Evolutionary conservation across 2,797 vertebrate species (phyloP), one percentile per base, ranked within the genome.

Genomic region (Cryptoprocta ferox): DNA sequence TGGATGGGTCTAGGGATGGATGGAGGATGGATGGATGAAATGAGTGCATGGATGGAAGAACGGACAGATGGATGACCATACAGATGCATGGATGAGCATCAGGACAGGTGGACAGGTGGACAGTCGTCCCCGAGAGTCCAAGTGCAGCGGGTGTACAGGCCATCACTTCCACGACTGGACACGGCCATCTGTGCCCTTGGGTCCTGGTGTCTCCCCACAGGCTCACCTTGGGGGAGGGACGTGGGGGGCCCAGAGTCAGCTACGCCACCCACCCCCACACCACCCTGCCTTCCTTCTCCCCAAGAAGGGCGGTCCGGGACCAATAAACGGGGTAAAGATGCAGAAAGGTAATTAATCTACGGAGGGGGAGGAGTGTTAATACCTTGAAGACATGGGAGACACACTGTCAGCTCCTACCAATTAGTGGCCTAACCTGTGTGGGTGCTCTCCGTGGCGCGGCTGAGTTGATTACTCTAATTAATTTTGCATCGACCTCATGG

Each of bases 391-490:
- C 98, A 97, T 94, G n/a, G 94, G 98, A 98, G 98, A 98, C 97
- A 94, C 97, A 95, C 98, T 98, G 98, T 98, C 98, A 98, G 98
- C 98, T 98, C 98, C 98, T 97, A 98, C 98, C 98, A 98, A 98
- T 99, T 98, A 98, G 98, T 98, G 98, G 98, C 98, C 97, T 97
- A 98, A 97, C 98, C 98, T 88, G 97, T 94, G 97, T 98, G 98
- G 97, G 98, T 97, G 98, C 98, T 98, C 98, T 98, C 98, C 68
- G 39, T 88, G 97, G 97, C 98, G 97, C 95, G 96, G 98, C 98
- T 86, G 96, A 98, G 98, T 98, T 99, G 98, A 99, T 98, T 98
- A 98, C 98, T 99, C 98, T 99, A 98, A 99, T 99, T 99, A 98
- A 99, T 99, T 99, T 99, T 98, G 98, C 98, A 99, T 99, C 94